These are phyloP conservation scores for Aleadryas rufinucha DNA, from an alignment of 2,113 vertebrate genomes.

Conservation along the genomic window DNA sequence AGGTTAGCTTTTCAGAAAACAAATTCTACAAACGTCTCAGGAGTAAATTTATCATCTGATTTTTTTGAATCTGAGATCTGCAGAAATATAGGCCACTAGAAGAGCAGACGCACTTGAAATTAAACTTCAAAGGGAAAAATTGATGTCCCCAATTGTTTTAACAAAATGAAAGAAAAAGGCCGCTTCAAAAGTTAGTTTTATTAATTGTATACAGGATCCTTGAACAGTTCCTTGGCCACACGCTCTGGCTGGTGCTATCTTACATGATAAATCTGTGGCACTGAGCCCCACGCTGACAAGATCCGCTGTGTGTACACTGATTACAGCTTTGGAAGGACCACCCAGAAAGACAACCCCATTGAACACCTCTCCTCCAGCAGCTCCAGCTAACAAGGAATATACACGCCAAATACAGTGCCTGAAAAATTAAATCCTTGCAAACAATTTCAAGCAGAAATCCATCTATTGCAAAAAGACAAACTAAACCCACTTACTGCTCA, in stretches of 20 bases:
- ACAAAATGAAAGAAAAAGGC: not conserved
- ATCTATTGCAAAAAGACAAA: not conserved
- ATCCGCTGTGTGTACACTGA: rapidly evolving
- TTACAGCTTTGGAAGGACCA: not conserved
- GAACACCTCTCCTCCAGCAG: not conserved
- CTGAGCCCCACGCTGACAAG: not conserved
- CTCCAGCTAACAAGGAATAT: not conserved
- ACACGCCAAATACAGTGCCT: not conserved
- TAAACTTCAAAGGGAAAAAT: not conserved
- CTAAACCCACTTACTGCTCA: not conserved
- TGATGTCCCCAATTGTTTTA: not conserved
- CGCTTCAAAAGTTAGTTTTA: not conserved
- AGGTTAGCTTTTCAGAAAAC: not conserved
- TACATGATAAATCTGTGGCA: not conserved
- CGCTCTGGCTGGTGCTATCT: not conserved
- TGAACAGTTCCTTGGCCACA: not conserved
- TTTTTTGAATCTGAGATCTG: not conserved
- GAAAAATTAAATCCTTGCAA: slow-evolving; percentile 25
- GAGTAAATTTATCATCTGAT: slow-evolving; percentile 31
- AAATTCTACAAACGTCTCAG: not conserved
- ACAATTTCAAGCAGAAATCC: not conserved
- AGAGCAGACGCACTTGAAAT: not conserved
- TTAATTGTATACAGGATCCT: not conserved
- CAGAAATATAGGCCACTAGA: not conserved
- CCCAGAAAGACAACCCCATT: not conserved